Evolutionary conservation across 2,113 vertebrate species (phyloP).

Genomic region (Marcusenius ussheri): DNA sequence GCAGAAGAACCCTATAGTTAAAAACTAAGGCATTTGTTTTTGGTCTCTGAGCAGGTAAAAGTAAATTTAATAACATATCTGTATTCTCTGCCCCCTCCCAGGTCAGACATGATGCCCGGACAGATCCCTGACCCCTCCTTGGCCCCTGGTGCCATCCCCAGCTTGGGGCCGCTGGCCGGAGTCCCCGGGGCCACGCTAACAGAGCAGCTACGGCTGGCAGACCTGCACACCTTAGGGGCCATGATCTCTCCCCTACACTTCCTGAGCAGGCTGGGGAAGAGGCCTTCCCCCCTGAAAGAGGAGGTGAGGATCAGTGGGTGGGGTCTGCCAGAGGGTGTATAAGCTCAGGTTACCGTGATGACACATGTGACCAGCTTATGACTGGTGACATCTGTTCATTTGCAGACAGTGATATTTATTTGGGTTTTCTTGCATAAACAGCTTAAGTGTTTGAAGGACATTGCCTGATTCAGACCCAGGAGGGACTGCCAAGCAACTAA

Average conservation of each 20-base stretch:
- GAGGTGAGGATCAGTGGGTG: slow-evolving; percentile 64
- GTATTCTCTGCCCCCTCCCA: slow-evolving; percentile 15
- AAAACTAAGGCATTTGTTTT: neutral
- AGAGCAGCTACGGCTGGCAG: slow-evolving; percentile 77
- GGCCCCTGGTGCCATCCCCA: slow-evolving; percentile 82
- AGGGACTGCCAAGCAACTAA: neutral
- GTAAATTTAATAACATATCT: neutral
- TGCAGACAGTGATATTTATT: neutral
- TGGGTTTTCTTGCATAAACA: neutral
- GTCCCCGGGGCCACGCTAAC: slow-evolving; percentile 81
- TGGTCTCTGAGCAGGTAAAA: neutral
- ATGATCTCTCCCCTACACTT: slow-evolving; percentile 88
- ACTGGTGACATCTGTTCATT: neutral
- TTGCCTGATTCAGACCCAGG: neutral
- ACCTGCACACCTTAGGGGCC: slow-evolving; percentile 80
- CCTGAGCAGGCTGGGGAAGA: slow-evolving; percentile 81
- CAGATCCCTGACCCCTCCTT: slow-evolving; percentile 90
- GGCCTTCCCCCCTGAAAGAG: slow-evolving; percentile 71
- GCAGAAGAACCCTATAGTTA: neutral
- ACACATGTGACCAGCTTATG: neutral
- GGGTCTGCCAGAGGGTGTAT: neutral
- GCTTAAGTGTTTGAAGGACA: neutral
- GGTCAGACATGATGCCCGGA: slow-evolving; percentile 89
- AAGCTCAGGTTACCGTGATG: neutral
- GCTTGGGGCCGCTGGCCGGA: slow-evolving; percentile 77